Percentiles rank a stretch among this genome's conserved stretches.
phyloP scores from a whole-genome alignment of 2,888 invertebrate species.

The Petrolisthes manimaculis region DNA sequence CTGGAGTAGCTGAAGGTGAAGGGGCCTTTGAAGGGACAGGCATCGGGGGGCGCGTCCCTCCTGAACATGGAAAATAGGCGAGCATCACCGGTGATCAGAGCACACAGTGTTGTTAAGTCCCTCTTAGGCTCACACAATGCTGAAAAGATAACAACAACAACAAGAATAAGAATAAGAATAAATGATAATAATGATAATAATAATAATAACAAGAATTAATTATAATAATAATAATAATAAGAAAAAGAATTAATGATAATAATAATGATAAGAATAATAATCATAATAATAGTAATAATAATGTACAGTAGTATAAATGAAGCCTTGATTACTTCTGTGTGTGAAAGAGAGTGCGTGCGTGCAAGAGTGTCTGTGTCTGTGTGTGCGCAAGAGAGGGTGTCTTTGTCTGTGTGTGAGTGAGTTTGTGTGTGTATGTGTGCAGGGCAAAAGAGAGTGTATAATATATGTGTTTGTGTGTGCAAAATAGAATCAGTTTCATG shows the following conservation, averaged over 20 bases:
- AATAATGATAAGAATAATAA: neutral
- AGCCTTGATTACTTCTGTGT: too few species aligned
- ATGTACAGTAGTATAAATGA: too few species aligned
- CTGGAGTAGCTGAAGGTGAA: constrained; percentile 94
- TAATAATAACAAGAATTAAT: neutral
- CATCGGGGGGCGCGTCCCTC: constrained; percentile 88
- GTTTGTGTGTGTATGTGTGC: too few species aligned
- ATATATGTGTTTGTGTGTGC: too few species aligned
- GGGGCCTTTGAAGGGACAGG: constrained; percentile 92
- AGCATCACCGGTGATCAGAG: constrained; percentile 91
- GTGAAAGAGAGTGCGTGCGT: too few species aligned
- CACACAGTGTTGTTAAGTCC: constrained; percentile 81
- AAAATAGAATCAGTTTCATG: too few species aligned
- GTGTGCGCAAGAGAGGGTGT: too few species aligned
- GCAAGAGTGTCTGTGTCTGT: too few species aligned
- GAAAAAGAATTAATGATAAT: neutral
- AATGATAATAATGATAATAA: neutral
- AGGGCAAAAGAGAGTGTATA: too few species aligned
- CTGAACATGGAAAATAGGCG: constrained; percentile 91
- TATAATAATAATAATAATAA: constrained; percentile 11
- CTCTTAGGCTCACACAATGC: constrained; percentile 54
- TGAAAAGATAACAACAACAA: constrained; percentile 11
- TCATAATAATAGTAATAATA: neutral
- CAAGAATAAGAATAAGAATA: neutral
- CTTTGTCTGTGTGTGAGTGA: too few species aligned